Evolutionary conservation across 2,888 invertebrate genomes (phyloP).

Genomic region (Isoperla grammatica): DNA sequence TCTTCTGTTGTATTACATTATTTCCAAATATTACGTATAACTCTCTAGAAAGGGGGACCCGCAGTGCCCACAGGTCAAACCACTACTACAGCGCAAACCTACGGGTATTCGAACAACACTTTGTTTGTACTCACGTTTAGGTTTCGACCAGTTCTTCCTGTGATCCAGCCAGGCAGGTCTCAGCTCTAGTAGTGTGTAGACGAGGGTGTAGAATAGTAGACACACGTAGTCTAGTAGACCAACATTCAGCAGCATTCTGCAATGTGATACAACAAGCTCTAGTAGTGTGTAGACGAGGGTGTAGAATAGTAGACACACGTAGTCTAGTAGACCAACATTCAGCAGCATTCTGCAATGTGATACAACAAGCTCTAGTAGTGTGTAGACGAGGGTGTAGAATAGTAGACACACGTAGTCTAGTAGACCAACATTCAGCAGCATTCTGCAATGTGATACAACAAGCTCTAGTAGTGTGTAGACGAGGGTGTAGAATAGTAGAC

Average conservation of each 20-base stretch:
- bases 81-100: too few relatives aligned
- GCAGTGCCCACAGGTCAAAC: too few relatives aligned
- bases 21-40: too few relatives aligned
- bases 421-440: slow-evolving; percentile 5
- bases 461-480: background rate
- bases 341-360: slow-evolving; percentile 10
- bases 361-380: background rate
- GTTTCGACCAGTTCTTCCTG: background rate
- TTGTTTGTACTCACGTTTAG: slow-evolving; percentile 4
- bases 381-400: slow-evolving; percentile 2
- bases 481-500: background rate
- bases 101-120: too few relatives aligned
- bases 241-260: slow-evolving; percentile 9
- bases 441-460: too few relatives aligned
- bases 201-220: background rate
- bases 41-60: too few relatives aligned
- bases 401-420: slow-evolving; percentile 9
- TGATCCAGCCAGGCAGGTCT: background rate
- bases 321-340: slow-evolving; percentile 5
- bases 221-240: slow-evolving; percentile 9
- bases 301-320: slow-evolving; percentile 8
- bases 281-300: background rate
- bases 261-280: background rate
- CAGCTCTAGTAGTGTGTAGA: slow-evolving; percentile 1
- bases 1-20: too few relatives aligned